Evolutionary conservation across 1,140 invertebrate species (phyloP).

Genomic region (Telenomus remus): DNA sequence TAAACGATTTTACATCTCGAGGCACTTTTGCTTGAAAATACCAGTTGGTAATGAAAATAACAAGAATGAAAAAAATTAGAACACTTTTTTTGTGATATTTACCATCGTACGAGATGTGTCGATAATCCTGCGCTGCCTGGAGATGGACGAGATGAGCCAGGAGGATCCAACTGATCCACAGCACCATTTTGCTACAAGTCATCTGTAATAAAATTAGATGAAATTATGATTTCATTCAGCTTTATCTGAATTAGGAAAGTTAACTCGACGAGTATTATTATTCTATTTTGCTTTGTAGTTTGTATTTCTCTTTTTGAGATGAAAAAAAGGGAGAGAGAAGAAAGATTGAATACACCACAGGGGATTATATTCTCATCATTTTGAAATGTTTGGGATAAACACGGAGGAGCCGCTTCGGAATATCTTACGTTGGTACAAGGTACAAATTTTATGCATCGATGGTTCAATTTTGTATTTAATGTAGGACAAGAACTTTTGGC

Average conservation of each 20-base stretch:
- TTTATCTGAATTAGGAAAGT: too few species aligned
- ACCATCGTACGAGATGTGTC: slow-evolving; percentile 22
- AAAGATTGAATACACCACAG: too few species aligned
- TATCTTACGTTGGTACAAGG: neutral
- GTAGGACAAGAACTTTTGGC: slow-evolving; percentile 23
- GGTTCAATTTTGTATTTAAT: slow-evolving; percentile 22
- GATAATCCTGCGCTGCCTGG: slow-evolving; percentile 16
- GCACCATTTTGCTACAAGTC: slow-evolving; percentile 25
- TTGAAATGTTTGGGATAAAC: neutral
- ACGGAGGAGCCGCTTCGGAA: neutral
- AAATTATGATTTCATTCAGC: too few species aligned
- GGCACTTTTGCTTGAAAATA: neutral
- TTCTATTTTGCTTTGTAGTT: too few species aligned
- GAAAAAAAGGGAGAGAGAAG: too few species aligned
- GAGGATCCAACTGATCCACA: slow-evolving; percentile 24
- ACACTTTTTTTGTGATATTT: slow-evolving; percentile 1
- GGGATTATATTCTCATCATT: too few species aligned
- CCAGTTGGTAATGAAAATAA: neutral
- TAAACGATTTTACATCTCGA: neutral
- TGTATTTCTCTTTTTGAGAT: too few species aligned
- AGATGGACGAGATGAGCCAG: slow-evolving; percentile 3
- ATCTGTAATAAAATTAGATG: slow-evolving; percentile 12
- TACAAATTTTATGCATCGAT: slow-evolving; percentile 2
- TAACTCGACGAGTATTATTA: too few species aligned
- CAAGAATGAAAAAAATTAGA: neutral